phyloP scores from a whole-genome alignment of 37 sponge, comb jelly and placozoan genomes.

The Halichondria panicea region DNA sequence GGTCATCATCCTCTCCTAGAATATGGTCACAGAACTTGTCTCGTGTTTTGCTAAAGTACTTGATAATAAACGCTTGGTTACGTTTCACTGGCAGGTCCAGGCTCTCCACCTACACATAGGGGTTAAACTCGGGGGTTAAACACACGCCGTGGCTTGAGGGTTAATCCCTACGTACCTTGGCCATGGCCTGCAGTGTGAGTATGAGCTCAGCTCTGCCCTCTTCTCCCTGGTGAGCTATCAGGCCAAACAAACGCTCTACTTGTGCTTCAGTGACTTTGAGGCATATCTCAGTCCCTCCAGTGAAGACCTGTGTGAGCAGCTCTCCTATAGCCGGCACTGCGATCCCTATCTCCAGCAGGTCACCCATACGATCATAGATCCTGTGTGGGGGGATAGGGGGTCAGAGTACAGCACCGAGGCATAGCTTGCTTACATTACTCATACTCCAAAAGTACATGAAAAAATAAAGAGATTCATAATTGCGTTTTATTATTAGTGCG shows the following conservation, averaged over 20 bases:
- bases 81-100: conserved; percentile 64
- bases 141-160: background rate
- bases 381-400: conserved; percentile 16
- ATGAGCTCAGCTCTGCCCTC: conserved; percentile 47
- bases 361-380: conserved; percentile 44
- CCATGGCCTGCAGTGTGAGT: conserved; percentile 54
- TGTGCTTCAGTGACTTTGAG: conserved; percentile 22
- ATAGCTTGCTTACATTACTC: too few species aligned
- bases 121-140: background rate
- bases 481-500: too few species aligned
- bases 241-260: conserved; percentile 39
- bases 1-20: conserved; percentile 29
- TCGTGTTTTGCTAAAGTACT: conserved; percentile 51
- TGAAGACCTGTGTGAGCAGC: conserved; percentile 23
- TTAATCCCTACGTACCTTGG: conserved; percentile 25
- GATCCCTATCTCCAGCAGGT: conserved; percentile 40
- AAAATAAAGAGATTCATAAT: too few species aligned
- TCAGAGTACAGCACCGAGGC: background rate
- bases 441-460: too few species aligned
- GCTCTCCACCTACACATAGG: conserved; percentile 53
- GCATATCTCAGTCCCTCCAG: conserved; percentile 12
- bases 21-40: conserved; percentile 48
- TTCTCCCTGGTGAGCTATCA: conserved; percentile 1
- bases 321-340: conserved; percentile 1
- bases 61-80: conserved; percentile 64